Base-by-base conservation (phyloP, 2,113 vertebrate species). In the Hippocampus mohnikei region DNA sequence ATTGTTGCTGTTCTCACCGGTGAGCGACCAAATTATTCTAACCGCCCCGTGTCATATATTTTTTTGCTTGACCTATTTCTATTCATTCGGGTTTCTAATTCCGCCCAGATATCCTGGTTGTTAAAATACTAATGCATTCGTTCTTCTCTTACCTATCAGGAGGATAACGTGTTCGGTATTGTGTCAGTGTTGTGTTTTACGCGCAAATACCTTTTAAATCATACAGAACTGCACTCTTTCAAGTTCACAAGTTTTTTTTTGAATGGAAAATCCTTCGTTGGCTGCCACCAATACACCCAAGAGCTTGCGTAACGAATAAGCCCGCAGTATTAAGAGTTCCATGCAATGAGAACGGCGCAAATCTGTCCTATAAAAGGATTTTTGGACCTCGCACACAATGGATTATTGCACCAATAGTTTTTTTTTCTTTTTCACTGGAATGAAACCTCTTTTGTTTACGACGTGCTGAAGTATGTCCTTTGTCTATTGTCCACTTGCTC, bases 1-100 rank as follows among this genome's bases (percentile, higher is more conserved):
- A 91, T 94, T 56, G 88, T 91, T 0, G 63, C 89, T 0, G 88
- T 94, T 44, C 88, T 94, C 7, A 87, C 92, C 66, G 92, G 93
- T 94, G 88, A 83, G 92, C 69, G 13, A 56, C 29, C 1, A n/a
- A 12, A 37, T 50, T 27, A 0, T 59, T 33, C 15, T 8, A 12
- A 44, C 8, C 13, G 25, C 13, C 5, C n/a, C 9, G 11, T 9
- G 1, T 58, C 23, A 27, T 25, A 5, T 25, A 58, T 25, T 23
- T 25, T 29, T 2, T 56, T 3, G 29, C 29, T 15, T 27, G 8
- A 62, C 20, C 60, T 40, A 29, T 62, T 37, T 40, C 21, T 42
- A n/a, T 42, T 64, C 0, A 60, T 7, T 60, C 18, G 12, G 25
- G 25, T 29, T 20, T 42, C 5, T 23, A 42, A 41, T 13, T 42